These are phyloP conservation scores for Plectropomus leopardus DNA, from an alignment of 2,113 vertebrate genomes.

Conservation along the genomic window DNA sequence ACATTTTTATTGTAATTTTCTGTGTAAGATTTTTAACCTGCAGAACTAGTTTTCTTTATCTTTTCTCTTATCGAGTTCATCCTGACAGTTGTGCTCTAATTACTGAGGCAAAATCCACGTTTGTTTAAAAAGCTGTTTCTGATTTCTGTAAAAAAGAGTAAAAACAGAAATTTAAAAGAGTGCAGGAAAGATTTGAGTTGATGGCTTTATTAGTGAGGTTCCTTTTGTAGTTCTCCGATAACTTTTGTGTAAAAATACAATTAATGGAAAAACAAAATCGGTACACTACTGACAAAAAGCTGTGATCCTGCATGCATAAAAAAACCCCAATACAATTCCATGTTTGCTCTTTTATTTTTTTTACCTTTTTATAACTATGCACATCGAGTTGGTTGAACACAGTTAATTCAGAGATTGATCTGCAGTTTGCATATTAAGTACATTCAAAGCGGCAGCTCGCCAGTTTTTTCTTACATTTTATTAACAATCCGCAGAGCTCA, in stretches of 20 bases:
- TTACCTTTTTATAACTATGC: conserved; percentile 45
- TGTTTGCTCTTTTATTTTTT: conserved; percentile 27
- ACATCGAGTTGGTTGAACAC: conserved; percentile 27
- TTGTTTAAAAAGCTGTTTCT: neutral
- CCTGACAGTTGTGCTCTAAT: neutral
- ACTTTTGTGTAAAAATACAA: too few relatives aligned
- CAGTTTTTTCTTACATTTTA: neutral
- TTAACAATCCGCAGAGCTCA: neutral
- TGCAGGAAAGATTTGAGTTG: too few relatives aligned
- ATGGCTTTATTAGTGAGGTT: neutral
- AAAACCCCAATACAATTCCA: neutral
- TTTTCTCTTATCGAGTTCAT: neutral
- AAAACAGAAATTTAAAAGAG: neutral
- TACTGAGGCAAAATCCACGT: neutral
- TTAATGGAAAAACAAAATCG: too few relatives aligned
- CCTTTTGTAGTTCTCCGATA: neutral
- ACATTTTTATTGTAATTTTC: neutral
- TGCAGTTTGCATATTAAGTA: conserved; percentile 39
- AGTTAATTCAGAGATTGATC: conserved; percentile 1
- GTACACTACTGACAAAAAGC: too few relatives aligned
- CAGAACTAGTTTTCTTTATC: neutral
- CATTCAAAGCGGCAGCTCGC: conserved; percentile 25
- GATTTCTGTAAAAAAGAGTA: neutral
- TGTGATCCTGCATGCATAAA: neutral
- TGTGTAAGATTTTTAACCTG: neutral